These are phyloP conservation scores for Uloborus diversus DNA, from an alignment of 1,140 invertebrate genomes.

Conservation along the genomic window DNA sequence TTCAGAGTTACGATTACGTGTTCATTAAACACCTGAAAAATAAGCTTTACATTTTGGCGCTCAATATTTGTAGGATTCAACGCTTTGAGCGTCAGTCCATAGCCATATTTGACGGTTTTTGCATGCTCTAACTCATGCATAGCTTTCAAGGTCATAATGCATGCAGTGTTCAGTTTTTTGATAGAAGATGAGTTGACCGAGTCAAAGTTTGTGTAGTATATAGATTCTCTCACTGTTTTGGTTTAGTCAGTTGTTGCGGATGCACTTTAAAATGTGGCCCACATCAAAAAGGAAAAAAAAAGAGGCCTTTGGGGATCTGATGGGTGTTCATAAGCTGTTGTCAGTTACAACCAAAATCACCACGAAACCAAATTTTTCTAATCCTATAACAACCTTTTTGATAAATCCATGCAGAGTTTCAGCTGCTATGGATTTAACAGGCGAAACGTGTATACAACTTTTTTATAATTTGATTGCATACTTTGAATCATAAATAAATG, in stretches of 20 bases:
- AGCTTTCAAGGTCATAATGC: not conserved
- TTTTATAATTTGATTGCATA: slow-evolving; percentile 39
- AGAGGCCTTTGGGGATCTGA: not conserved
- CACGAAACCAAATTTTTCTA: slow-evolving; percentile 12
- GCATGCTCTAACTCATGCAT: slow-evolving; percentile 14
- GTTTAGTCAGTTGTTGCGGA: slow-evolving; percentile 18
- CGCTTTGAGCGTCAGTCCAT: slow-evolving; percentile 24
- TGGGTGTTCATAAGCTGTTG: slow-evolving; percentile 36
- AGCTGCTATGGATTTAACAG: slow-evolving; percentile 42
- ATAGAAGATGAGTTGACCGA: not conserved
- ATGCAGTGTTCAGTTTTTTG: not conserved
- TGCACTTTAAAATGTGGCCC: slow-evolving; percentile 29
- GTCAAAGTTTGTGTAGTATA: slow-evolving; percentile 14
- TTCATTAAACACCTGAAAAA: slow-evolving; percentile 51
- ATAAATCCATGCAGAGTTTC: slow-evolving; percentile 29
- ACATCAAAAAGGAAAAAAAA: slow-evolving; percentile 42
- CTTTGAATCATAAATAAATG: slow-evolving; percentile 57
- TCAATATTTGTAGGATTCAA: slow-evolving; percentile 45
- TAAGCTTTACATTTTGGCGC: slow-evolving; percentile 57
- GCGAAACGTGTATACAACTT: slow-evolving; percentile 57
- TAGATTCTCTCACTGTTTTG: not conserved
- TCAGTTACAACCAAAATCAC: slow-evolving; percentile 47
- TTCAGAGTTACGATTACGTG: slow-evolving; percentile 18
- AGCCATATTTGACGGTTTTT: slow-evolving; percentile 39
- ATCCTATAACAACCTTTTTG: slow-evolving; percentile 36